Conservation (phyloP, 2,888 invertebrate genomes). For the Nomada ferruginata region DNA sequence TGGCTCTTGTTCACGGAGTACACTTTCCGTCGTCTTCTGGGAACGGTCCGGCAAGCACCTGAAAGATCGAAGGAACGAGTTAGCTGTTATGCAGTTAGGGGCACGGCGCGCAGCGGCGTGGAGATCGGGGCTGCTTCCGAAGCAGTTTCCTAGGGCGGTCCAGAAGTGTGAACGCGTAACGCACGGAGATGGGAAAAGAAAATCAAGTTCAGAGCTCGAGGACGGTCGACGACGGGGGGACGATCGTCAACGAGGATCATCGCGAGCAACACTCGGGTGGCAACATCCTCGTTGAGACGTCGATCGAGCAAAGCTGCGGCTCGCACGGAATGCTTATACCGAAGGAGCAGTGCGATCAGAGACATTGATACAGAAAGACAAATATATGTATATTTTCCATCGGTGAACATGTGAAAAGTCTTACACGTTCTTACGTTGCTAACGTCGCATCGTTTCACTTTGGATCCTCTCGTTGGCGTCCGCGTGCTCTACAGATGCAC, state of each 20-base stretch:
- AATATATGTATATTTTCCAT: conserved; percentile 49
- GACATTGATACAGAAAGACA: conserved; percentile 37
- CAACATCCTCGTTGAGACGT: conserved; percentile 18
- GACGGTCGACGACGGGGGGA: background rate
- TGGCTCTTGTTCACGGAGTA: conserved; percentile 71
- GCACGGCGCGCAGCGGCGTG: background rate
- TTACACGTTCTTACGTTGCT: conserved; percentile 28
- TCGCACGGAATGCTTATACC: conserved; percentile 21
- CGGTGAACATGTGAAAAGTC: conserved; percentile 28
- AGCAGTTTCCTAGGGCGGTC: conserved; percentile 19
- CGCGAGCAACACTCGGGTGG: background rate
- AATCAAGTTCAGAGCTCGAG: background rate
- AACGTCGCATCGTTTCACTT: conserved; percentile 3
- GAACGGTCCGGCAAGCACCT: conserved; percentile 56
- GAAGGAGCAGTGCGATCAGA: conserved; percentile 36
- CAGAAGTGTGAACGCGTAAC: conserved; percentile 19
- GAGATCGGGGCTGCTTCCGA: background rate
- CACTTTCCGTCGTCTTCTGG: conserved; percentile 59
- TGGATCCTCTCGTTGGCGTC: too few relatives aligned
- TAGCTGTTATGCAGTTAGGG: conserved; percentile 34
- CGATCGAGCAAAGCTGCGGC: conserved; percentile 25
- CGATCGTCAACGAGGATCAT: conserved; percentile 29
- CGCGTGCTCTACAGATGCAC: too few relatives aligned
- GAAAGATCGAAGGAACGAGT: conserved; percentile 66
- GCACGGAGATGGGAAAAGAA: background rate